A percentile compares a stretch with the other conserved stretches of the same genome.
These are phyloP conservation scores for Lagocephalus sceleratus DNA, from an alignment of 2,797 vertebrate genomes.

Conservation along the genomic window DNA sequence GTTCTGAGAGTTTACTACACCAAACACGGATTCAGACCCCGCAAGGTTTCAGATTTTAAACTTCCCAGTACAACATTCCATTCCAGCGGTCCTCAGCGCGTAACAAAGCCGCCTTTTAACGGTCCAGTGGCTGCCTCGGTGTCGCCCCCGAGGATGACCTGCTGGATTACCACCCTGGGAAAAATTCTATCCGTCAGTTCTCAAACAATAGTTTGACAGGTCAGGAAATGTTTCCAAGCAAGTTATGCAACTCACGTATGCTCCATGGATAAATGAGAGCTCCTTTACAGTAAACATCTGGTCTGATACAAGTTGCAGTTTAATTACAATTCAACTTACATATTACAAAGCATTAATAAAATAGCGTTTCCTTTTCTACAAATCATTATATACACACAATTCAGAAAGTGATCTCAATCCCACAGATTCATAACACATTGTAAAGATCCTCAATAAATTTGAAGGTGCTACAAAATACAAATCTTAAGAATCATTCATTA, in stretches of 20 bases:
- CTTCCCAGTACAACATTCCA: not conserved
- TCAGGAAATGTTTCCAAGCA: not conserved
- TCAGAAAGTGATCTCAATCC: not conserved
- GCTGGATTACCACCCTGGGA: not conserved
- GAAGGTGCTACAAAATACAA: slow-evolving; percentile 34
- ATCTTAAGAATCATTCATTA: slow-evolving; percentile 5
- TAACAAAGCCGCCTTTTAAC: not conserved
- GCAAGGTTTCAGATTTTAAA: not conserved
- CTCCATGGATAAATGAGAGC: not conserved
- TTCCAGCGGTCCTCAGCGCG: not conserved
- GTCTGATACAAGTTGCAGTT: too few relatives aligned
- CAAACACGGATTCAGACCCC: slow-evolving; percentile 9
- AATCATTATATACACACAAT: not conserved
- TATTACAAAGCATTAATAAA: not conserved
- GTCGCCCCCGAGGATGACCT: not conserved
- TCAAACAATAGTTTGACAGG: not conserved
- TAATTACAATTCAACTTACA: not conserved
- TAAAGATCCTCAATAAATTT: not conserved
- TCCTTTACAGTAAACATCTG: not conserved
- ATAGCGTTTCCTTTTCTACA: not conserved
- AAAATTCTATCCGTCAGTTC: not conserved
- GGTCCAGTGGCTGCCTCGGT: not conserved
- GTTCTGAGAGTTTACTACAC: not conserved
- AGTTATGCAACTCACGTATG: not conserved
- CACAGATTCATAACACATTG: not conserved